phyloP scores from a whole-genome alignment of 2,888 invertebrate genomes.

The Oasisia sp. region DNA sequence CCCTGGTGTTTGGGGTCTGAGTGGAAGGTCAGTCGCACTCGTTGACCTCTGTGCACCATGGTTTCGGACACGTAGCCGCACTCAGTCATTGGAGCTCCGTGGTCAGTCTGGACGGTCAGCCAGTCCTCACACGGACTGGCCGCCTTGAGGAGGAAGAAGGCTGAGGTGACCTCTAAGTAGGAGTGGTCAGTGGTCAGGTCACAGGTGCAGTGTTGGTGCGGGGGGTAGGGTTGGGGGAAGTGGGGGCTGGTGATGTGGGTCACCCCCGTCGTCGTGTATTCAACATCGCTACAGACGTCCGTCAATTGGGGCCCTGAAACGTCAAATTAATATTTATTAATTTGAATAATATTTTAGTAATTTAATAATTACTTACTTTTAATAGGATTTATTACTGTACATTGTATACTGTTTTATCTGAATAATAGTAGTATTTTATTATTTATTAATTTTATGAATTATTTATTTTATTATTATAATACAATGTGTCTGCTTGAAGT shows the following conservation, averaged over 20 bases:
- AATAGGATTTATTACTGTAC: no score
- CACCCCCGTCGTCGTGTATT: slow-evolving; percentile 26
- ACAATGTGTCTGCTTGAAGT: no score
- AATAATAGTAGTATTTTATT: no score
- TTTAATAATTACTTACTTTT: neutral
- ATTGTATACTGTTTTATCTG: no score
- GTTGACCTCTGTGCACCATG: slow-evolving; percentile 24
- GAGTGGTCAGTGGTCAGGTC: slow-evolving; percentile 19
- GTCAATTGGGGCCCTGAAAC: slow-evolving; percentile 27
- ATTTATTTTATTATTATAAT: no score
- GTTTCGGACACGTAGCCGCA: slow-evolving; percentile 40
- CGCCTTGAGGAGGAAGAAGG: slow-evolving; percentile 39
- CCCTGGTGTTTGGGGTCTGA: slow-evolving; percentile 37
- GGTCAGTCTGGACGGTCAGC: slow-evolving; percentile 31
- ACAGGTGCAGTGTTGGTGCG: slow-evolving; percentile 39
- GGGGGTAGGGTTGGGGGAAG: slow-evolving; percentile 42
- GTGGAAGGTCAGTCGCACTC: slow-evolving; percentile 32
- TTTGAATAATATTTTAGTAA: neutral
- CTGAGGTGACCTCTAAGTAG: slow-evolving; percentile 28
- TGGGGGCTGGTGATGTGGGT: slow-evolving; percentile 32
- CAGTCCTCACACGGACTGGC: slow-evolving; percentile 39
- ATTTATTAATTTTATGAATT: no score
- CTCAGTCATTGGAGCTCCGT: neutral
- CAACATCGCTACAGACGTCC: slow-evolving; percentile 28
- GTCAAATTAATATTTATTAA: neutral